Evolutionary conservation across 2,888 invertebrate genomes (phyloP).

Genomic region (Torymus auratus): DNA sequence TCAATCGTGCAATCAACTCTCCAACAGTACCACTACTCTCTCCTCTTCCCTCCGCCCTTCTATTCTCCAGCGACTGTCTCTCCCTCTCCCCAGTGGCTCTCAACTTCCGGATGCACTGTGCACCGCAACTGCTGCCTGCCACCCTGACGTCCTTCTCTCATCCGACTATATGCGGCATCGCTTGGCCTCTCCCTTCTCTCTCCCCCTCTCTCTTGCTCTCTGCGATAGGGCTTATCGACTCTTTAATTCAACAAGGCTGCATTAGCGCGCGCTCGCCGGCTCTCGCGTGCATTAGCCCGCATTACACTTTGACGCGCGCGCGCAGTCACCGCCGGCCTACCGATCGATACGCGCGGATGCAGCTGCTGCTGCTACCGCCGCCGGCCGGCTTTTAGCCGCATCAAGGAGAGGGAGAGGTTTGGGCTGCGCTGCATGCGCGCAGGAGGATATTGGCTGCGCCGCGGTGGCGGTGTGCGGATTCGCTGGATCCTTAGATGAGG

Average conservation of each 20-base stretch:
- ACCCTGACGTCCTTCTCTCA: too few relatives aligned
- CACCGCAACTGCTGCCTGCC: not conserved
- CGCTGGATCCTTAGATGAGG: too few relatives aligned
- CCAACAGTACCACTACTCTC: too few relatives aligned
- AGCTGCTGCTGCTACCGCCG: not conserved
- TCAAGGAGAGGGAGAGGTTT: not conserved
- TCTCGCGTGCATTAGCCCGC: slow-evolving; percentile 55
- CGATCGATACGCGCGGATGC: slow-evolving; percentile 41
- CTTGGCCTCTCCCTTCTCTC: too few relatives aligned
- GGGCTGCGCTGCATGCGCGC: not conserved
- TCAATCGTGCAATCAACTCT: too few relatives aligned
- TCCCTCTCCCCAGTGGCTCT: too few relatives aligned
- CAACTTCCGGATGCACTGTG: not conserved
- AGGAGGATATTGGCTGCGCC: too few relatives aligned
- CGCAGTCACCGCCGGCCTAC: not conserved
- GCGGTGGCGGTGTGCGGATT: too few relatives aligned
- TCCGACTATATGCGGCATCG: too few relatives aligned
- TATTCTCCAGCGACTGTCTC: too few relatives aligned
- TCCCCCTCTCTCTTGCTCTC: not conserved
- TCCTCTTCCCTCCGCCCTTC: too few relatives aligned
- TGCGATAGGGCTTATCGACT: slow-evolving; percentile 61
- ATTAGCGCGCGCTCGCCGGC: slow-evolving; percentile 48
- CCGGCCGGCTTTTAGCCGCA: not conserved
- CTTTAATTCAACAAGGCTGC: slow-evolving; percentile 65
- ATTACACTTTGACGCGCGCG: slow-evolving; percentile 55